Percentiles rank a stretch among this genome's conserved stretches.
Conservation (phyloP, 2,797 vertebrate genomes). For the Peromyscus attwateri region DNA sequence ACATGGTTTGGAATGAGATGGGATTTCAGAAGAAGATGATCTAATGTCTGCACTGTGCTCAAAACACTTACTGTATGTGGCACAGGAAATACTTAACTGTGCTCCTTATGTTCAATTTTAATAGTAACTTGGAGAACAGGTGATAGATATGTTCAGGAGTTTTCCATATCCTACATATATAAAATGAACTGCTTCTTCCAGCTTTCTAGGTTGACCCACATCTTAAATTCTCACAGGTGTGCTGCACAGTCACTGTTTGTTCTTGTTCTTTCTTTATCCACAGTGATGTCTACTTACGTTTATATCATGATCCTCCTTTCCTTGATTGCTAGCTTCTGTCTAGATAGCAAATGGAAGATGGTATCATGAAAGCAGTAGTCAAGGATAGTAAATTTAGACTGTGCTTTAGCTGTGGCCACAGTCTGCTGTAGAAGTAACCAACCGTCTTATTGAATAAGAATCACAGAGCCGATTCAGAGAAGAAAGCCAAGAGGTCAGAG, state of each 20-base stretch:
- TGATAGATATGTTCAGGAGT: background rate
- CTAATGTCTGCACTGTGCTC: background rate
- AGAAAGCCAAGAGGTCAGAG: too few relatives aligned
- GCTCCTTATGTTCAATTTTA: background rate
- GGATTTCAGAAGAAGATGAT: slow-evolving; percentile 11
- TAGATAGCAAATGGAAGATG: background rate
- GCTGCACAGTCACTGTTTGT: background rate
- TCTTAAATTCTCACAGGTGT: background rate
- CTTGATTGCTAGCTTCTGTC: background rate
- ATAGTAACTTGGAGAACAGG: background rate
- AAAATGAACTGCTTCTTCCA: slow-evolving; percentile 20
- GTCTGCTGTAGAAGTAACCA: background rate
- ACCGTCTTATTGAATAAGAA: too few relatives aligned
- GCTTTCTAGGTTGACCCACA: background rate
- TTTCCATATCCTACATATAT: background rate
- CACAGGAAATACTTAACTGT: slow-evolving; percentile 6
- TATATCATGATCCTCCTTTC: background rate
- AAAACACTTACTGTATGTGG: background rate
- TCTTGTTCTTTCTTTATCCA: background rate
- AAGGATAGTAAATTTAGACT: background rate
- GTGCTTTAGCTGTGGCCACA: background rate
- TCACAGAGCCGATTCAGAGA: too few relatives aligned
- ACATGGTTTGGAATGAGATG: background rate
- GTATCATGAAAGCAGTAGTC: background rate
- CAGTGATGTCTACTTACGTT: background rate